Conservation (phyloP, 2,888 invertebrate species). For the Trileptium ribeirensis region DNA sequence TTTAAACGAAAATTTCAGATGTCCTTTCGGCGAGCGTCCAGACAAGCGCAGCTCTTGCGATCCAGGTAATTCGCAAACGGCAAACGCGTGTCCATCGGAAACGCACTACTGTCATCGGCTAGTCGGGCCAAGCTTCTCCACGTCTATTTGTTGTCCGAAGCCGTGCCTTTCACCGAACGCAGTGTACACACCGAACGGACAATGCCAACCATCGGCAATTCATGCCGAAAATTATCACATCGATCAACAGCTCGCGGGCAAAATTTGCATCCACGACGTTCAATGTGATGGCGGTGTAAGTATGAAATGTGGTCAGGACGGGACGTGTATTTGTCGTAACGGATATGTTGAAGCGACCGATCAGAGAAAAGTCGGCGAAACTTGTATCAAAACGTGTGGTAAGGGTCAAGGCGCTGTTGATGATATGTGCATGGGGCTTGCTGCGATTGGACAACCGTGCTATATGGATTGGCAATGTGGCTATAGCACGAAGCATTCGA, state of each 20-base stretch:
- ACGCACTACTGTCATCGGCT: conserved; percentile 20
- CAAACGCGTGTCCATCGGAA: neutral
- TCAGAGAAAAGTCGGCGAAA: conserved; percentile 3
- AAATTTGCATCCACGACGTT: neutral
- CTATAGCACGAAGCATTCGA: neutral
- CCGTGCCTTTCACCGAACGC: conserved; percentile 16
- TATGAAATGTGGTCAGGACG: conserved; percentile 5
- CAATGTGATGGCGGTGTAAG: conserved; percentile 24
- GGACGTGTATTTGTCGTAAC: neutral
- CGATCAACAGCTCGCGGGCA: neutral
- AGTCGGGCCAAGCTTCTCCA: conserved; percentile 5
- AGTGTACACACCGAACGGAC: conserved; percentile 11
- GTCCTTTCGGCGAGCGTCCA: neutral
- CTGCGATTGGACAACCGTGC: neutral
- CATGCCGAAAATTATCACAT: neutral
- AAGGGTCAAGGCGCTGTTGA: neutral
- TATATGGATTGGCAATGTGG: conserved; percentile 19
- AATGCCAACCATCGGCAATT: conserved; percentile 6
- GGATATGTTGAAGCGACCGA: neutral
- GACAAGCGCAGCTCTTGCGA: neutral
- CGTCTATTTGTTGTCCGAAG: conserved; percentile 6
- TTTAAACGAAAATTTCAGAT: no score
- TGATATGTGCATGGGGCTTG: neutral
- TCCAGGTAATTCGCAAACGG: neutral
- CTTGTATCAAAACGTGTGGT: conserved; percentile 4